Conservation (phyloP, 2,888 invertebrate genomes). For the Drosophila suboccidentalis region DNA sequence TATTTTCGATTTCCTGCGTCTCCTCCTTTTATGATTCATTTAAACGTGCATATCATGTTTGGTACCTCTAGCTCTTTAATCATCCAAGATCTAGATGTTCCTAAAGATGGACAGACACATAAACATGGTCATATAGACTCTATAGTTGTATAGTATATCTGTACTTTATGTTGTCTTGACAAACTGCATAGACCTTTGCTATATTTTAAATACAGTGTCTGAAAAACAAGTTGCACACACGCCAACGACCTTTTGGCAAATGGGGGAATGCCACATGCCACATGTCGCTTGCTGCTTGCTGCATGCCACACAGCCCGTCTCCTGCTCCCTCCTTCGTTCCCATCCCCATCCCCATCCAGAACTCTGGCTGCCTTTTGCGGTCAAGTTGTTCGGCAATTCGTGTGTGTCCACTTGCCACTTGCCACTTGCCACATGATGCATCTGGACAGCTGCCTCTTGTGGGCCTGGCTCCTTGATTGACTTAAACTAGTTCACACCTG, state of each 20-base stretch:
- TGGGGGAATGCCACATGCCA: constrained; percentile 46
- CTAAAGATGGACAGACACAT: not conserved
- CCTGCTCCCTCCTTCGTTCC: constrained; percentile 9
- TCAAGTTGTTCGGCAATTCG: constrained; percentile 61
- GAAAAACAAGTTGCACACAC: constrained; percentile 43
- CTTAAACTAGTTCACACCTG: constrained; percentile 74
- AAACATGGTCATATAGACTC: too few relatives aligned
- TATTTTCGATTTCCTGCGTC: too few relatives aligned
- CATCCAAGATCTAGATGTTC: not conserved
- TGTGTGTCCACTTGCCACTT: constrained; percentile 18
- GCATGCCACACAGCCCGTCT: not conserved
- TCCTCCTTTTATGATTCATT: not conserved
- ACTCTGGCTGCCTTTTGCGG: constrained; percentile 57
- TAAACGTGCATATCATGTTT: not conserved
- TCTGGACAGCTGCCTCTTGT: constrained; percentile 33
- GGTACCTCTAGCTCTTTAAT: not conserved
- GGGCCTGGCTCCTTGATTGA: constrained; percentile 68
- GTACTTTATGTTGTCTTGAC: not conserved
- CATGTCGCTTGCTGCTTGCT: constrained; percentile 15
- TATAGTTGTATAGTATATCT: not conserved
- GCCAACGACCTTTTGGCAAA: constrained; percentile 77
- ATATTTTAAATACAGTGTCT: not conserved
- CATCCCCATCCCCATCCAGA: constrained; percentile 11
- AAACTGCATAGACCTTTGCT: not conserved
- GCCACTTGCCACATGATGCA: constrained; percentile 9